A percentile compares a stretch with the other conserved stretches of the same genome.
These are phyloP conservation scores for Catostomus latipinnis DNA, from an alignment of 2,797 vertebrate species.

Conservation along the genomic window DNA sequence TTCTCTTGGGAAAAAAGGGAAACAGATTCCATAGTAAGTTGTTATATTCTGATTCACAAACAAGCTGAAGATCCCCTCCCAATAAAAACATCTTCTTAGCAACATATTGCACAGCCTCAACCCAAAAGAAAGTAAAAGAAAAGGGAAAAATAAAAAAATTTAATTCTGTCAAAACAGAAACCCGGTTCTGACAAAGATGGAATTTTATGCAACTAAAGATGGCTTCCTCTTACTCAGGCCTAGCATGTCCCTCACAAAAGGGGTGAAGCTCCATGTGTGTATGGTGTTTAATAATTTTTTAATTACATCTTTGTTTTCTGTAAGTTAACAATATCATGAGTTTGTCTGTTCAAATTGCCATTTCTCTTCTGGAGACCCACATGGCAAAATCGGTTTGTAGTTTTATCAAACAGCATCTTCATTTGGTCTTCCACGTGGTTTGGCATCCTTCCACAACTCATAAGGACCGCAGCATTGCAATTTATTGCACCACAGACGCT, in stretches of 20 bases:
- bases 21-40: conserved; percentile 16
- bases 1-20: conserved; percentile 1
- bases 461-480: conserved; percentile 41
- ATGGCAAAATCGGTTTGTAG: conserved; percentile 32
- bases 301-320: conserved; percentile 22
- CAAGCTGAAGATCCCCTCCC: conserved; percentile 37
- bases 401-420: conserved; percentile 35
- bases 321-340: conserved; percentile 44
- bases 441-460: conserved; percentile 12
- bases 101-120: conserved; percentile 28
- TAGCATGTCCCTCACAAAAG: conserved; percentile 39
- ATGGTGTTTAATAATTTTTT: conserved; percentile 40
- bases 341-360: conserved; percentile 31
- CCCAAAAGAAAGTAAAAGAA: conserved; percentile 31
- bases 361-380: conserved; percentile 40
- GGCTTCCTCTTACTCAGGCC: conserved; percentile 54
- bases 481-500: conserved; percentile 45
- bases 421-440: conserved; percentile 18
- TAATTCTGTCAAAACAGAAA: conserved; percentile 60
- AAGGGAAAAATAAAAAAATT: conserved; percentile 50
- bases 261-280: neutral
- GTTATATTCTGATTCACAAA: conserved; percentile 47
- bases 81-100: conserved; percentile 45
- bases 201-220: conserved; percentile 63
- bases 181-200: conserved; percentile 56